Conservation (phyloP, 2,797 vertebrate genomes). For the Numenius phaeopus region DNA sequence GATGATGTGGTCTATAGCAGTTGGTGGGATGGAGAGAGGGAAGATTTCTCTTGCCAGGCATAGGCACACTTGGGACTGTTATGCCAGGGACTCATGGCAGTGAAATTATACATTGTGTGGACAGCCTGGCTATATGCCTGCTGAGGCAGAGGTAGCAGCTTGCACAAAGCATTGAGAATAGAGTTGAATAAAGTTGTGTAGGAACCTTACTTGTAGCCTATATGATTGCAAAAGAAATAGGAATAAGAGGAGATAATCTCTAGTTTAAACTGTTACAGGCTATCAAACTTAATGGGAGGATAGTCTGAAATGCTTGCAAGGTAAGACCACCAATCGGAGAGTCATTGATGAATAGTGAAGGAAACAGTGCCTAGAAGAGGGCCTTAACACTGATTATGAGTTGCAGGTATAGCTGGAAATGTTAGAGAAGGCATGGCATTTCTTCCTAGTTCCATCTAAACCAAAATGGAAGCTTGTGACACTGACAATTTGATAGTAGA, state of each 20-base stretch:
- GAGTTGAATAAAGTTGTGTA: rapidly evolving
- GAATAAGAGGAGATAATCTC: not conserved
- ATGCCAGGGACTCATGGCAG: not conserved
- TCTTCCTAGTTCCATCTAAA: not conserved
- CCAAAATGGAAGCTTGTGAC: not conserved
- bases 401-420: not conserved
- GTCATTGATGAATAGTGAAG: not conserved
- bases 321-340: not conserved
- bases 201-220: not conserved
- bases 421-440: not conserved
- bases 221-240: not conserved
- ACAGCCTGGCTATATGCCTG: not conserved
- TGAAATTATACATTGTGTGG: rapidly evolving
- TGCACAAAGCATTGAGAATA: not conserved
- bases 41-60: not conserved
- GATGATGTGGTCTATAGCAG: not conserved
- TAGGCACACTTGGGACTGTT: not conserved
- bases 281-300: not conserved
- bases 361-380: not conserved
- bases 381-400: not conserved
- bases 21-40: not conserved
- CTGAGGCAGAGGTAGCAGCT: not conserved
- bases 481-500: not conserved
- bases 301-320: rapidly evolving
- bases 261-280: not conserved